phyloP scores from a whole-genome alignment of 2,888 invertebrate species.

The Halocaridina rubra region DNA sequence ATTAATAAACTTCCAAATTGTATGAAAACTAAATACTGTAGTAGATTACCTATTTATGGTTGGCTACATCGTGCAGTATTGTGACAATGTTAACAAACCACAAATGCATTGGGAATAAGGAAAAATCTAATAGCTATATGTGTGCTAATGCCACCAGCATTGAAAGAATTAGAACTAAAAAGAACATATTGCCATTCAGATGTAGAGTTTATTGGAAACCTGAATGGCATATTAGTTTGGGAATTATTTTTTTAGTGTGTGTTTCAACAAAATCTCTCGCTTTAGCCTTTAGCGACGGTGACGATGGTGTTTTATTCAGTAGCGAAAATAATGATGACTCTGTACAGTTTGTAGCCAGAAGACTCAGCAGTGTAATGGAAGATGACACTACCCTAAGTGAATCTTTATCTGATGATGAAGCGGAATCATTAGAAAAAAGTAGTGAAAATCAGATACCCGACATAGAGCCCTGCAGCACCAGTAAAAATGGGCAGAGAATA shows the following conservation, averaged over 20 bases:
- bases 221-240: slow-evolving; percentile 10
- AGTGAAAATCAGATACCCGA: not conserved
- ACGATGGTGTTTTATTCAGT: not conserved
- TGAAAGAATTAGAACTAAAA: slow-evolving; percentile 36
- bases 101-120: no score
- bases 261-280: slow-evolving; percentile 2
- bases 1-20: no score
- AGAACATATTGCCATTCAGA: not conserved
- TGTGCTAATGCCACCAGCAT: no score
- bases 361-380: slow-evolving; percentile 29
- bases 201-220: slow-evolving; percentile 24
- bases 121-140: no score
- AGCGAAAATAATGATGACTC: not conserved
- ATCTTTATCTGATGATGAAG: not conserved
- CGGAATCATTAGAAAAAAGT: not conserved
- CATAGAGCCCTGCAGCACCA: slow-evolving; percentile 6
- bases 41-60: no score
- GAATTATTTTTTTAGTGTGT: slow-evolving; percentile 26
- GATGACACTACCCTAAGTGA: not conserved
- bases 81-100: no score
- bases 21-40: no score
- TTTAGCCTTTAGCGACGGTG: not conserved
- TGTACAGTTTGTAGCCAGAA: slow-evolving; percentile 34
- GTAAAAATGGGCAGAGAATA: slow-evolving; percentile 38
- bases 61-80: no score